Evolutionary conservation across 2,113 vertebrate genomes (phyloP).

Genomic region (Xenopus borealis): DNA sequence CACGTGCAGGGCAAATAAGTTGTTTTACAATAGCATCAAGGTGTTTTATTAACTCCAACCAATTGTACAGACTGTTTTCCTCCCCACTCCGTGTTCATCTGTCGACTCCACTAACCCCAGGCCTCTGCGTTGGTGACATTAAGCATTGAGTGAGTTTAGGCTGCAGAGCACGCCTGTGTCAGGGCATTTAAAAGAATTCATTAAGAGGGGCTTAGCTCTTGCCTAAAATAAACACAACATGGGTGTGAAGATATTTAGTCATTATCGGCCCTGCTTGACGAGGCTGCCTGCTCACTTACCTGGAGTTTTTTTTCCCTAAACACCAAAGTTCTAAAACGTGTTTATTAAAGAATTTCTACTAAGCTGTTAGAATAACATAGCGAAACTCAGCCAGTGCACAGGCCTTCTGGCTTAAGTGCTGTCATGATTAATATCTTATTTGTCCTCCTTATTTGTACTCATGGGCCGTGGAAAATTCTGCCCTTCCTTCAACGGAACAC

Average conservation of each 20-base stretch:
- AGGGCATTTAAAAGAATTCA: neutral
- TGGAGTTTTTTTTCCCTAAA: neutral
- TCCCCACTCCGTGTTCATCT: neutral
- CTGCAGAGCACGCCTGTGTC: neutral
- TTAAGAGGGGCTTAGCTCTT: neutral
- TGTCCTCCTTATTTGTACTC: too few species aligned
- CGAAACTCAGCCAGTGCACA: neutral
- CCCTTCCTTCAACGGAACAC: too few species aligned
- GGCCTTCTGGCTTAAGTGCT: neutral
- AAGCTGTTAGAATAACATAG: neutral
- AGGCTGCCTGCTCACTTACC: neutral
- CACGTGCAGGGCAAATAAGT: neutral
- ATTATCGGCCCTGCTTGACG: neutral
- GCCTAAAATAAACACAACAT: neutral
- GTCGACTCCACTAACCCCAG: conserved; percentile 14
- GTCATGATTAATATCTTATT: too few species aligned
- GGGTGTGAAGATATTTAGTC: neutral
- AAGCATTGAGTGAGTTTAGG: neutral
- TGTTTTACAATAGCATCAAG: conserved; percentile 35
- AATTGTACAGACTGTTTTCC: neutral
- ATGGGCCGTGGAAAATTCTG: too few species aligned
- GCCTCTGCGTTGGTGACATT: conserved; percentile 28
- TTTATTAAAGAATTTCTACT: neutral
- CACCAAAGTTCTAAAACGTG: neutral
- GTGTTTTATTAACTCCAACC: conserved; percentile 39